phyloP scores from a whole-genome alignment of 2,797 vertebrate species.

The Pseudomugil tenellus region DNA sequence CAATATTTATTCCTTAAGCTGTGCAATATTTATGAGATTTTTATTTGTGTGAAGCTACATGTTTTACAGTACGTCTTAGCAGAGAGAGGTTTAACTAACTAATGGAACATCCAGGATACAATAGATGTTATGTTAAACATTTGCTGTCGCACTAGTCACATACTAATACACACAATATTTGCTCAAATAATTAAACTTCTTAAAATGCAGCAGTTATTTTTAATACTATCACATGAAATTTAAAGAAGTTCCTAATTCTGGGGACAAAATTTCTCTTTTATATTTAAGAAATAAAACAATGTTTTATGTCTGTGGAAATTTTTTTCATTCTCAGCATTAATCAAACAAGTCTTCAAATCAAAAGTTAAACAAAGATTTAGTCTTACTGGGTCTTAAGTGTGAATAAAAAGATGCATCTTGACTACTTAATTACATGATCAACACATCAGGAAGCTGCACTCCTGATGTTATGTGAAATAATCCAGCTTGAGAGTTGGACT shows the following conservation, averaged over 20 bases:
- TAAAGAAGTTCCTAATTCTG: background rate
- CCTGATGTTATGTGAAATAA: background rate
- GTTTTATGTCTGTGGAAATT: background rate
- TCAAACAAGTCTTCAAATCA: background rate
- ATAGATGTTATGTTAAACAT: background rate
- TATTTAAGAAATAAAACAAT: background rate
- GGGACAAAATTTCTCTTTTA: too few species aligned
- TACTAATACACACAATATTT: background rate
- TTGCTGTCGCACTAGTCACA: background rate
- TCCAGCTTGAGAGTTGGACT: background rate
- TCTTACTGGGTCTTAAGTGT: background rate
- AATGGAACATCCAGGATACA: background rate
- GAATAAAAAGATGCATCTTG: background rate
- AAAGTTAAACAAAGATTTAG: background rate
- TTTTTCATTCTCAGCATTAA: background rate
- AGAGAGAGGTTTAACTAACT: background rate
- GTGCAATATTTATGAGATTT: background rate
- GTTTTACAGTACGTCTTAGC: background rate
- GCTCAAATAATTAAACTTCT: slow-evolving; percentile 12
- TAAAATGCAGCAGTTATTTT: background rate
- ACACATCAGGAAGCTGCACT: background rate
- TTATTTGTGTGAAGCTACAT: background rate
- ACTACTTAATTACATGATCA: too few species aligned
- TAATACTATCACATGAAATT: too few species aligned
- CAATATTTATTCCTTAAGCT: background rate